A percentile compares a stretch with the other conserved stretches of the same genome.
These are phyloP conservation scores for Philonicus albiceps DNA, from an alignment of 2,888 invertebrate genomes.

Conservation along the genomic window DNA sequence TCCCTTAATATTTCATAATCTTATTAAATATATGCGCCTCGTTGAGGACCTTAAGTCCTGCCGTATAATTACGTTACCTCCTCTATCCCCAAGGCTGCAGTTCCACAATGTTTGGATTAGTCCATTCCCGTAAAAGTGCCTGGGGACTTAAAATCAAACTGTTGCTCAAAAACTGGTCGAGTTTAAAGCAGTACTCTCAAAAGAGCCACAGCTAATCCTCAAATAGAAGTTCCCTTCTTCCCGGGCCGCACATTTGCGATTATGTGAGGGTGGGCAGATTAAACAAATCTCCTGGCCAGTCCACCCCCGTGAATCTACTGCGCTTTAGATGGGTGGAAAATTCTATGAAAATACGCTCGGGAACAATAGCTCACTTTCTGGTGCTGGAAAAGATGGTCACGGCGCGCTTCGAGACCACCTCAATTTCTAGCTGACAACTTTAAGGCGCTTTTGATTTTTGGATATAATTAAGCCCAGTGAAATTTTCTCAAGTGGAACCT, in stretches of 20 bases:
- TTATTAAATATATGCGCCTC: background rate
- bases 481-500: background rate
- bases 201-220: background rate
- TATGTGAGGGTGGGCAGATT: background rate
- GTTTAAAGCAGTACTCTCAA: background rate
- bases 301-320: background rate
- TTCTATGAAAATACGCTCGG: background rate
- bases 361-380: background rate
- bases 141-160: background rate
- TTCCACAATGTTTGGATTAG: background rate
- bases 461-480: slow-evolving; percentile 9
- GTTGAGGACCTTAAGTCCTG: background rate
- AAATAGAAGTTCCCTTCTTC: background rate
- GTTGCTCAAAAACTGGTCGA: background rate
- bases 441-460: slow-evolving; percentile 2
- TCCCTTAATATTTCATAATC: background rate
- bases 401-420: background rate
- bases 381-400: background rate
- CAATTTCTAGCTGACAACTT: background rate
- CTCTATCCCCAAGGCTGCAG: background rate
- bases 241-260: background rate
- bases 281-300: background rate
- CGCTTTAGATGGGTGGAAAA: background rate
- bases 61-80: background rate
- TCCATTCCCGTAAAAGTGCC: background rate